Percentiles rank a stretch among this genome's conserved stretches.
Conservation (phyloP, 1,140 invertebrate genomes). For the Lysiphlebus fabarum region DNA sequence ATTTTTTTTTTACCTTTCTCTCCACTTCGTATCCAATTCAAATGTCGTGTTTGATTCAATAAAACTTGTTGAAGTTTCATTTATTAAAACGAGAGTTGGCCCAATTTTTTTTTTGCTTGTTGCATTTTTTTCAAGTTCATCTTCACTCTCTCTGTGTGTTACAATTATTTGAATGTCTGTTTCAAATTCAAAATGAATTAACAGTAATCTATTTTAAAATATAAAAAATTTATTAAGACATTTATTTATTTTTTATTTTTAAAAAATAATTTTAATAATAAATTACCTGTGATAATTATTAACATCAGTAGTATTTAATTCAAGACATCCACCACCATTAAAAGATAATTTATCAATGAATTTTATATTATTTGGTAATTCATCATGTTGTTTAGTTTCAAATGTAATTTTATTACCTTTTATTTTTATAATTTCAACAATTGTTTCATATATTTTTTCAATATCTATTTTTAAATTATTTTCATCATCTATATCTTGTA, state of each 20-base stretch:
- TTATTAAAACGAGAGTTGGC: slow-evolving; percentile 37
- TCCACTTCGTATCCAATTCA: slow-evolving; percentile 37
- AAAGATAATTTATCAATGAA: slow-evolving; percentile 41
- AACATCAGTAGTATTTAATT: slow-evolving; percentile 39
- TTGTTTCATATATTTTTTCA: slow-evolving; percentile 42
- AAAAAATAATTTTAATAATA: background rate
- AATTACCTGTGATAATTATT: slow-evolving; percentile 43
- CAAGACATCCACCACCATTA: slow-evolving; percentile 48
- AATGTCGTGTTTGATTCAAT: slow-evolving; percentile 29
- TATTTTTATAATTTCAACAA: slow-evolving; percentile 37
- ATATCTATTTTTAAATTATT: slow-evolving; percentile 1
- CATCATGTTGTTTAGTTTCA: slow-evolving; percentile 20
- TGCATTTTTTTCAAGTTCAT: background rate
- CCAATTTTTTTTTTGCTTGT: background rate
- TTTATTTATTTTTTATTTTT: too few species aligned
- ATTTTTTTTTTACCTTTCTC: slow-evolving; percentile 38
- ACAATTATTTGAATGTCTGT: slow-evolving; percentile 40
- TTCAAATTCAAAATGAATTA: slow-evolving; percentile 39
- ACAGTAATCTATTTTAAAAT: slow-evolving; percentile 45
- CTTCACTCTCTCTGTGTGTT: slow-evolving; percentile 31
- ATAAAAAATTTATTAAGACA: too few species aligned
- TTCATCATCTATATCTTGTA: slow-evolving; percentile 12
- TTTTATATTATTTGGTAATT: slow-evolving; percentile 36
- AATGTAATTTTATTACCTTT: slow-evolving; percentile 34
- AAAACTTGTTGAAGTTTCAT: slow-evolving; percentile 5